phyloP scores from a whole-genome alignment of 2,113 vertebrate genomes.

The Corapipo altera region DNA sequence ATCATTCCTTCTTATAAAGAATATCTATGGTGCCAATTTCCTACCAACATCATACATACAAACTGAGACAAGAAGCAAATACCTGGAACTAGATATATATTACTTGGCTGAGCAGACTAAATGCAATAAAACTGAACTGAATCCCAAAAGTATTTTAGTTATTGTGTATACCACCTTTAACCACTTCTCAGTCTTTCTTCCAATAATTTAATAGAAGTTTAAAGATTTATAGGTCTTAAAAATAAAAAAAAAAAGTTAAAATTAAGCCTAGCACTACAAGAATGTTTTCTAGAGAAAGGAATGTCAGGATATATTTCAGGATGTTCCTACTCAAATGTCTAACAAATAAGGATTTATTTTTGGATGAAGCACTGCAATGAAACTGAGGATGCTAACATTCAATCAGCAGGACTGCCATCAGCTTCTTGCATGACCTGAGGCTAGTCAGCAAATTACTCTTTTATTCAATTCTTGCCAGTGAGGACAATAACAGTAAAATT shows the following conservation, averaged over 20 bases:
- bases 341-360: constrained; percentile 2
- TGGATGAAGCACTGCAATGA: background rate
- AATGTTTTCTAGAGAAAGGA: background rate
- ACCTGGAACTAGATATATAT: constrained; percentile 37
- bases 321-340: background rate
- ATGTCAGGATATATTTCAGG: background rate
- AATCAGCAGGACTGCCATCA: background rate
- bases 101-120: constrained; percentile 24
- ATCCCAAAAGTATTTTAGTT: constrained; percentile 14
- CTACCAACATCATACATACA: background rate
- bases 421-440: background rate
- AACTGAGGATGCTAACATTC: background rate
- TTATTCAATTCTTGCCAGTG: background rate
- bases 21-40: constrained; percentile 26
- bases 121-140: constrained; percentile 29
- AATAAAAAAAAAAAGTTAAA: background rate
- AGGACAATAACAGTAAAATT: background rate
- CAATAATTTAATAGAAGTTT: constrained; percentile 9
- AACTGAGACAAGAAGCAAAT: constrained; percentile 31
- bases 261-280: background rate
- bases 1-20: constrained; percentile 12
- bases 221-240: background rate
- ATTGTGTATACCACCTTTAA: constrained; percentile 8
- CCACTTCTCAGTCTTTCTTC: constrained; percentile 3
- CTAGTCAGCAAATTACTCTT: background rate